Conservation (phyloP, 2,113 vertebrate species). For the Emydocephalus ijimae region DNA sequence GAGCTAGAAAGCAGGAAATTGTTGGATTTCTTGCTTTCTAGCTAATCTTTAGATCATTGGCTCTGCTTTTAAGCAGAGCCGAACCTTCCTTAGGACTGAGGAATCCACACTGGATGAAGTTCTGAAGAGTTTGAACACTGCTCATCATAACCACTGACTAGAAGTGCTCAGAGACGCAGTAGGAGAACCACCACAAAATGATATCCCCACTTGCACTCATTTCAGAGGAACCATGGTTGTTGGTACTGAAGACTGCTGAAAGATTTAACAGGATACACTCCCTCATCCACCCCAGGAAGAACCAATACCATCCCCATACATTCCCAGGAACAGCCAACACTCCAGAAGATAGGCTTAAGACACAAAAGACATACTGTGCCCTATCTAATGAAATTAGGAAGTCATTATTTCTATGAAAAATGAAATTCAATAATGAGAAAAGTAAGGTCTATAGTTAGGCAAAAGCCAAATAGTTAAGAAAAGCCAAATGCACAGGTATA, state of each 20-base stretch:
- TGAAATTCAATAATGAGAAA: no score
- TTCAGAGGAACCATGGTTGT: not conserved
- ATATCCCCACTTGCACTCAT: not conserved
- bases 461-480: no score
- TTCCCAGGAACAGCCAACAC: not conserved
- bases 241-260: not conserved
- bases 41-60: no score
- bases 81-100: not conserved
- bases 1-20: no score
- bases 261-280: not conserved
- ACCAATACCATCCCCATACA: not conserved
- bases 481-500: no score
- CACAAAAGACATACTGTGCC: no score
- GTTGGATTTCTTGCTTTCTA: no score
- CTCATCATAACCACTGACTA: not conserved
- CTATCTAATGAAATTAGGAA: no score
- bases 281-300: not conserved
- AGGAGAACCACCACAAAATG: not conserved
- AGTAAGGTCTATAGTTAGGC: no score
- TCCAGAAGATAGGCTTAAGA: no score
- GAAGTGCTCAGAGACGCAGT: not conserved
- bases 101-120: not conserved
- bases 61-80: no score
- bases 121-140: not conserved
- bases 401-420: no score